Evolutionary conservation across 2,888 invertebrate genomes (phyloP), one percentile per base, ranked within the genome.

Genomic region (Pomacea canaliculata): DNA sequence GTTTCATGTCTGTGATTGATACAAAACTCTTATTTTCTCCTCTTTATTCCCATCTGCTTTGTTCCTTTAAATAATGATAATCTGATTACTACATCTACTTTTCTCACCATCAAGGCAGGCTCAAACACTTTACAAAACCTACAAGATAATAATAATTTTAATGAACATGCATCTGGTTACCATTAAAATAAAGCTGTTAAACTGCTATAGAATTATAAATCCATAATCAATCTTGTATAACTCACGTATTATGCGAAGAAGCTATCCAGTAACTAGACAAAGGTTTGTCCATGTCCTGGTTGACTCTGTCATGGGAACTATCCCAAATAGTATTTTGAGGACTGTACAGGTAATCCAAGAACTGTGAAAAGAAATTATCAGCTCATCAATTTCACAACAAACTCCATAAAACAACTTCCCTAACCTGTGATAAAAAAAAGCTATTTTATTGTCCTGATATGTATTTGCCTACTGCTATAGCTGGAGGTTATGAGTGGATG

Each of bases 171-270:
- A 37, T 37, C 37, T 5, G 37, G 37, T 37, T 37, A 37, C 37
- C 1, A 5, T 37, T 37, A 37, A 37, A 37, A 37, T 37, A 37
- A 37, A 37, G 37, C 37, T 37, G 3, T 37, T 37, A 37, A 37
- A 37, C 37, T 37, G 37, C 9, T 27, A 13, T 19, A 8, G 46
- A 66, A 63, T 19, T 73, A 49, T 23, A 46, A 65, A 46, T 18
- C 37, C 13, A 70, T n/a, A 18, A 70, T 13, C 19, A 1, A 23
- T n/a, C 13, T n/a, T 18, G 23, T 12, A 27, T 19, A 0, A 92
- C 93, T 92, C 92, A 97, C 94, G 98, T 98, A 88, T 98, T 98
- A 89, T 98, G 98, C 0, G 98, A 98, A 0, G 98, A 98, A 3
- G 98, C 94, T 78, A 98, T 97, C 97, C 97, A 98, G 91, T 98